Percentiles rank a stretch among this genome's conserved stretches.
Evolutionary conservation across 2,797 vertebrate genomes (phyloP).

Genomic region (Enteromius fasciolatus): DNA sequence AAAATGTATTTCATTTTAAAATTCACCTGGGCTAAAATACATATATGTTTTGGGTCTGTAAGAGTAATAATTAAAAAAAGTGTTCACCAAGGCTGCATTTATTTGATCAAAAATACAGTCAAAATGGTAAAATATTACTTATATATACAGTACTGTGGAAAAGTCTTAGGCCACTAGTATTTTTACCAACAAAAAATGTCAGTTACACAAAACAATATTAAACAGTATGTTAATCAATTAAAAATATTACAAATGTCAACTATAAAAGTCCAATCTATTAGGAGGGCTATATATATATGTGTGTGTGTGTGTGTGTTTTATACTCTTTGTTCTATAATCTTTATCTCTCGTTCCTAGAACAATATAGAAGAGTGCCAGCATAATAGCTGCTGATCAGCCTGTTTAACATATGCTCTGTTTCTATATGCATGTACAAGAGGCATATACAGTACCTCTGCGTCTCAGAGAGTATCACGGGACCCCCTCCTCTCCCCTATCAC

Average conservation of each 20-base stretch:
- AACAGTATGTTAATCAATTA: too few species aligned
- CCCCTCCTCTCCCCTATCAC: neutral
- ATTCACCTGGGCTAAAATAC: neutral
- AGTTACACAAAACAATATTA: too few species aligned
- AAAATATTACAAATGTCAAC: too few species aligned
- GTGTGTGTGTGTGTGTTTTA: neutral
- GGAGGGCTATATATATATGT: too few species aligned
- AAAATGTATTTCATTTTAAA: neutral
- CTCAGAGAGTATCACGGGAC: neutral
- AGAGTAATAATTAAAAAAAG: too few species aligned
- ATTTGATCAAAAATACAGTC: neutral
- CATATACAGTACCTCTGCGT: neutral
- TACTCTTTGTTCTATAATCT: too few species aligned
- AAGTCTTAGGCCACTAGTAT: too few species aligned
- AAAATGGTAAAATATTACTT: neutral
- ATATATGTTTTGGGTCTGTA: neutral
- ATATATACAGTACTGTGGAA: neutral
- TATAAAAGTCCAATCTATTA: too few species aligned
- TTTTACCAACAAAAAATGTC: too few species aligned
- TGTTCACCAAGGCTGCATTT: neutral
- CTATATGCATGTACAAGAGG: neutral
- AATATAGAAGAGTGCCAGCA: conserved; percentile 17
- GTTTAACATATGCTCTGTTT: neutral
- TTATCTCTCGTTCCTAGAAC: conserved; percentile 4
- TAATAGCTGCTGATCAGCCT: conserved; percentile 29